Evolutionary conservation across 2,113 vertebrate genomes (phyloP).

Genomic region (Halcyon malimbica): DNA sequence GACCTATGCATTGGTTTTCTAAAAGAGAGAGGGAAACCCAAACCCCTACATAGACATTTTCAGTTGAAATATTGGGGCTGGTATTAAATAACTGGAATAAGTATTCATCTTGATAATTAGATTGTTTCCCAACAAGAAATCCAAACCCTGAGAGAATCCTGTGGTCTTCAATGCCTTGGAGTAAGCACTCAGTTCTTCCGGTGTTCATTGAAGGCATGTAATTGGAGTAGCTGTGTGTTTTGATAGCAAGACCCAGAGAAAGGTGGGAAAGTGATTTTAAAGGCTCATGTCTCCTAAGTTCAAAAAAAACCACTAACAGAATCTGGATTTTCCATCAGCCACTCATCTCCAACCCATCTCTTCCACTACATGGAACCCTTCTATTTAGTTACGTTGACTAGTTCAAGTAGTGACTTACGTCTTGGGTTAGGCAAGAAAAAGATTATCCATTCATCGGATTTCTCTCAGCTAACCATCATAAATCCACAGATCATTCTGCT

Average conservation of each 20-base stretch:
- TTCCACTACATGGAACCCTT: neutral
- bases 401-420: neutral
- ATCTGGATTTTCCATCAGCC: neutral
- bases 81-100: neutral
- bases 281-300: neutral
- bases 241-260: neutral
- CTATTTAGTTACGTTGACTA: neutral
- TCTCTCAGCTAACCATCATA: neutral
- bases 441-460: neutral
- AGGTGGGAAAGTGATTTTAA: neutral
- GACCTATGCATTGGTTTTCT: neutral
- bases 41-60: neutral
- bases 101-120: neutral
- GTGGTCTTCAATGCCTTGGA: neutral
- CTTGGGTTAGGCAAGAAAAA: neutral
- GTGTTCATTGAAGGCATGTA: neutral
- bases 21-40: neutral
- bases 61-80: neutral
- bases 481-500: neutral
- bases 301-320: neutral
- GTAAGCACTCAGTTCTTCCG: neutral
- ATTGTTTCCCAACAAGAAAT: neutral
- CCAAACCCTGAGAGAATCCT: neutral
- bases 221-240: neutral
- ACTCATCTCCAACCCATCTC: neutral